Evolutionary conservation across 2,113 vertebrate genomes (phyloP).

Genomic region (Pteruthius melanotis): DNA sequence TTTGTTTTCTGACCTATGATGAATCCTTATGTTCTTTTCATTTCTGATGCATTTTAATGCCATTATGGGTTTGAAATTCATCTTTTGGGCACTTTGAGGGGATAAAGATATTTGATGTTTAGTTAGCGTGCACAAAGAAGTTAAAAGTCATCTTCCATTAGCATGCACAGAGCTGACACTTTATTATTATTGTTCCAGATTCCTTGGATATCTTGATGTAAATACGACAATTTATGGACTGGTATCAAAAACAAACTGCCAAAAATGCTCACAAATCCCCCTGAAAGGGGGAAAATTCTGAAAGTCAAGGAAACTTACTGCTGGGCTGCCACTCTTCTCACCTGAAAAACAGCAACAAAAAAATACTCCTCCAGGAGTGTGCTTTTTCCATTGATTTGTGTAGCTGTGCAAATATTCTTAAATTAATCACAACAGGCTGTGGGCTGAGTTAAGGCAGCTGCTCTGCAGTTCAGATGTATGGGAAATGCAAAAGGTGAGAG

Average conservation of each 20-base stretch:
- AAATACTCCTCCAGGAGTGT: not conserved
- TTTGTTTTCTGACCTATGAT: slow-evolving; percentile 14
- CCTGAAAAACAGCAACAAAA: not conserved
- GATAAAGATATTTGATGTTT: not conserved
- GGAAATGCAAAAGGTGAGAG: too few relatives aligned
- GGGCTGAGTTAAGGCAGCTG: not conserved
- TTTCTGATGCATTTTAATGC: slow-evolving; percentile 38
- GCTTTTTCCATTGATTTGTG: not conserved
- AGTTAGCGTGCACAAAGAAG: not conserved
- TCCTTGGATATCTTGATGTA: not conserved
- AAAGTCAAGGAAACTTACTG: not conserved
- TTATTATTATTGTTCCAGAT: not conserved
- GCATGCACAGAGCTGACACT: not conserved
- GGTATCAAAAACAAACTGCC: not conserved
- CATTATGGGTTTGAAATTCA: slow-evolving; percentile 53
- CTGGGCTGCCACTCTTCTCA: not conserved
- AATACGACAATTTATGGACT: not conserved
- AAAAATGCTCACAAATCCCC: not conserved
- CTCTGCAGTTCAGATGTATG: rapidly evolving
- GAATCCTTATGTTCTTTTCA: slow-evolving; percentile 21
- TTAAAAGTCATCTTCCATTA: slow-evolving; percentile 12
- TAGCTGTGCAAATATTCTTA: not conserved
- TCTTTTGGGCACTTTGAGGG: slow-evolving; percentile 32
- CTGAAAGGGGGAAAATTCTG: not conserved
- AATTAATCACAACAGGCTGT: not conserved